Evolutionary conservation across 2,113 vertebrate species (phyloP).

Genomic region (Geococcyx californianus): DNA sequence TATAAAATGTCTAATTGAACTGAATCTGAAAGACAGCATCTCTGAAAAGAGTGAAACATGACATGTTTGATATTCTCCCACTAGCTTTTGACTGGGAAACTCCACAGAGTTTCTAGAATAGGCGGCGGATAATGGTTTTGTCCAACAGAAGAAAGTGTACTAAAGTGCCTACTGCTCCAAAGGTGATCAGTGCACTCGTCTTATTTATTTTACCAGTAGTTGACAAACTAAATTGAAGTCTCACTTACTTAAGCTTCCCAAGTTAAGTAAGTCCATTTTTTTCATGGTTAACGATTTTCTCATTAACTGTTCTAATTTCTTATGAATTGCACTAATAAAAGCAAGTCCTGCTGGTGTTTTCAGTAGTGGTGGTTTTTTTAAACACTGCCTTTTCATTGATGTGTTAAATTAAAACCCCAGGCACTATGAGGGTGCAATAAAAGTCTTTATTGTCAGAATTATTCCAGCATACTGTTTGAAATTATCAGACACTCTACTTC

Average conservation of each 20-base stretch:
- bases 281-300: conserved; percentile 78
- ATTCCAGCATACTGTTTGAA: conserved; percentile 34
- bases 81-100: neutral
- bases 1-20: neutral
- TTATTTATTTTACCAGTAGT: conserved; percentile 57
- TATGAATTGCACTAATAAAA: conserved; percentile 78
- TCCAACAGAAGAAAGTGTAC: neutral
- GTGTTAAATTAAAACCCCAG: conserved; percentile 85
- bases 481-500: conserved; percentile 18
- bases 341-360: conserved; percentile 70
- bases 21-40: neutral
- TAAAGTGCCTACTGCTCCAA: neutral
- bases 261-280: conserved; percentile 69
- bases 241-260: conserved; percentile 61
- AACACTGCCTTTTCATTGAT: conserved; percentile 75
- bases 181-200: neutral
- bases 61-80: neutral
- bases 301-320: conserved; percentile 80
- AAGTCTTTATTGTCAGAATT: conserved; percentile 62
- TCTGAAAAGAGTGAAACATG: neutral
- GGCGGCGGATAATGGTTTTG: neutral
- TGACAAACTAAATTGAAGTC: conserved; percentile 69
- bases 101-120: neutral
- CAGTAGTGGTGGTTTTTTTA: conserved; percentile 12
- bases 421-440: conserved; percentile 63